These are phyloP conservation scores for Ormyrus pomaceus DNA, from an alignment of 2,888 invertebrate genomes.

Conservation along the genomic window DNA sequence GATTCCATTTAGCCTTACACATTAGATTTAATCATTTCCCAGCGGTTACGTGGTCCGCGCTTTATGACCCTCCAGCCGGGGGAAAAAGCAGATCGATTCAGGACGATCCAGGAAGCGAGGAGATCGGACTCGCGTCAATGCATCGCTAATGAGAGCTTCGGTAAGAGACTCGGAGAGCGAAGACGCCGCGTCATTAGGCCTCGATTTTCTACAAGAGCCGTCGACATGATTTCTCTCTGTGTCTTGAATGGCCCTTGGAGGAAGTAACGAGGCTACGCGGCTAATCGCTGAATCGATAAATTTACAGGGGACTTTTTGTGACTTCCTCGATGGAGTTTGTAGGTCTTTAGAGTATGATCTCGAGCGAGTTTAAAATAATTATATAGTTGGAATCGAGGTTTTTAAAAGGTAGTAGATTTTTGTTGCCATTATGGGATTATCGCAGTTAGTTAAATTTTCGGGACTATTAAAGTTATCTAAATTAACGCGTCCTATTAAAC, in stretches of 20 bases:
- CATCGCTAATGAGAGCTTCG: constrained; percentile 13
- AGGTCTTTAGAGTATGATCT: too few relatives aligned
- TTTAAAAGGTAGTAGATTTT: too few relatives aligned
- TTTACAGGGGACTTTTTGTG: neutral
- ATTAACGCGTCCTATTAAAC: too few relatives aligned
- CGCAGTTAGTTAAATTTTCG: too few relatives aligned
- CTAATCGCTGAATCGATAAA: neutral
- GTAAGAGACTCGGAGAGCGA: too few relatives aligned
- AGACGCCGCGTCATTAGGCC: neutral
- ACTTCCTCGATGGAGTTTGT: too few relatives aligned
- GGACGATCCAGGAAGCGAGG: constrained; percentile 30
- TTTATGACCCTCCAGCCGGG: neutral
- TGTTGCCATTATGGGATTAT: too few relatives aligned
- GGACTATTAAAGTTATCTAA: too few relatives aligned
- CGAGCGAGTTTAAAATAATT: too few relatives aligned
- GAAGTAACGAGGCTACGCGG: neutral
- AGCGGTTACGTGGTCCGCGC: constrained; percentile 9
- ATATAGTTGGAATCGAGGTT: too few relatives aligned
- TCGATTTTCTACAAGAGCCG: neutral
- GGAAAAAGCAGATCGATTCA: constrained; percentile 9
- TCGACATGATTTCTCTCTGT: neutral
- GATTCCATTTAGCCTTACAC: neutral
- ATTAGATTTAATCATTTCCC: constrained; percentile 16
- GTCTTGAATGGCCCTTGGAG: neutral
- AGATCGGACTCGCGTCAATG: neutral